Conservation (phyloP, 2,888 invertebrate species). For the Leucozona laternaria region DNA sequence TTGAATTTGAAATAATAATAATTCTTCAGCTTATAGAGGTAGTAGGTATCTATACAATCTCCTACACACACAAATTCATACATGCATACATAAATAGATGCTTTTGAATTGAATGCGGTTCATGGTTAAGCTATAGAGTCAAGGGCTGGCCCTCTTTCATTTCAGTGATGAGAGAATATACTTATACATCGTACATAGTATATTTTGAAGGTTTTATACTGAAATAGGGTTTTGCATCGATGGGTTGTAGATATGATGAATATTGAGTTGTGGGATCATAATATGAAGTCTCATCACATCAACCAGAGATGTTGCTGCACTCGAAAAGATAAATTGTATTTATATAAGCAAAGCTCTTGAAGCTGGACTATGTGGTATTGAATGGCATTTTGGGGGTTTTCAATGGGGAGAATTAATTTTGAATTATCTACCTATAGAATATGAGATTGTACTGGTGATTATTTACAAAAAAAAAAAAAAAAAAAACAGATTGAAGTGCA, state of each 20-base stretch:
- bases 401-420: neutral
- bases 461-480: too few species aligned
- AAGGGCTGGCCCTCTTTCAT: slow-evolving; percentile 47
- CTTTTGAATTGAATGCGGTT: slow-evolving; percentile 35
- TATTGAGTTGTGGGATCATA: slow-evolving; percentile 17
- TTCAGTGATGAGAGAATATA: slow-evolving; percentile 23
- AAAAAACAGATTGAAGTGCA: neutral
- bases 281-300: slow-evolving; percentile 5
- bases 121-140: slow-evolving; percentile 54
- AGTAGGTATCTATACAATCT: neutral
- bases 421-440: neutral
- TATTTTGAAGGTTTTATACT: slow-evolving; percentile 12
- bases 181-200: neutral
- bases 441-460: neutral
- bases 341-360: neutral
- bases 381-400: neutral
- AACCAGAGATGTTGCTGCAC: slow-evolving; percentile 7
- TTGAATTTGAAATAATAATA: slow-evolving; percentile 41
- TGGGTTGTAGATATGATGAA: slow-evolving; percentile 12
- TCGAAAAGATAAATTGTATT: slow-evolving; percentile 14
- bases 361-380: neutral
- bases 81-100: neutral
- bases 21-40: neutral
- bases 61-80: neutral
- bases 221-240: slow-evolving; percentile 23